These are phyloP conservation scores for Cactoblastis cactorum DNA, from an alignment of 2,888 invertebrate genomes.

Conservation along the genomic window DNA sequence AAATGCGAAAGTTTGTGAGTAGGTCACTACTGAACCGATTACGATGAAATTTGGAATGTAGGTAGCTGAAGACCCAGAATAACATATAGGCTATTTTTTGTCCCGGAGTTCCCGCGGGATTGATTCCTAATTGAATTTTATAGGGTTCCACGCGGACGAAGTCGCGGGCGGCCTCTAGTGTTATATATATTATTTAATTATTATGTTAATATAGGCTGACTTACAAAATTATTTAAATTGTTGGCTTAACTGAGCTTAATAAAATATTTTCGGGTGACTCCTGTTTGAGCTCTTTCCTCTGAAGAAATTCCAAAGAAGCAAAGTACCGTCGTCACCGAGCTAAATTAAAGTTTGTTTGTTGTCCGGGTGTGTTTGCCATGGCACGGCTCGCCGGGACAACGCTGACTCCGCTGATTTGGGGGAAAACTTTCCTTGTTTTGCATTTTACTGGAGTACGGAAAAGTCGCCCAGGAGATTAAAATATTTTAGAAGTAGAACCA, in stretches of 20 bases:
- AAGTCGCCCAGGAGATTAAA: slow-evolving; percentile 69
- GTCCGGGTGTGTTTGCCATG: slow-evolving; percentile 51
- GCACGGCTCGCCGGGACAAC: slow-evolving; percentile 36
- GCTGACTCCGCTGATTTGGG: slow-evolving; percentile 64
- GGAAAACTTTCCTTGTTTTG: slow-evolving; percentile 72
- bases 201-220: no score
- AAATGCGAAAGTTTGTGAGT: no score
- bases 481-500: slow-evolving; percentile 68
- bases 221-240: slow-evolving; percentile 9
- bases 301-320: slow-evolving; percentile 38
- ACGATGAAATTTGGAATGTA: no score
- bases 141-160: no score
- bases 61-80: no score
- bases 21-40: no score
- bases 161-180: no score
- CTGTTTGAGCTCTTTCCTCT: slow-evolving; percentile 22
- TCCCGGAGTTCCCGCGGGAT: no score
- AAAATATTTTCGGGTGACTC: slow-evolving; percentile 19
- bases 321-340: slow-evolving; percentile 30
- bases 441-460: slow-evolving; percentile 63
- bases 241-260: slow-evolving; percentile 14
- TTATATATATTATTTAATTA: no score
- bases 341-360: slow-evolving; percentile 67
- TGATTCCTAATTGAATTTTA: no score
- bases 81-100: no score